Evolutionary conservation across 2,113 vertebrate species (phyloP), one percentile per base, ranked within the genome.

Genomic region (Theristicus caerulescens): DNA sequence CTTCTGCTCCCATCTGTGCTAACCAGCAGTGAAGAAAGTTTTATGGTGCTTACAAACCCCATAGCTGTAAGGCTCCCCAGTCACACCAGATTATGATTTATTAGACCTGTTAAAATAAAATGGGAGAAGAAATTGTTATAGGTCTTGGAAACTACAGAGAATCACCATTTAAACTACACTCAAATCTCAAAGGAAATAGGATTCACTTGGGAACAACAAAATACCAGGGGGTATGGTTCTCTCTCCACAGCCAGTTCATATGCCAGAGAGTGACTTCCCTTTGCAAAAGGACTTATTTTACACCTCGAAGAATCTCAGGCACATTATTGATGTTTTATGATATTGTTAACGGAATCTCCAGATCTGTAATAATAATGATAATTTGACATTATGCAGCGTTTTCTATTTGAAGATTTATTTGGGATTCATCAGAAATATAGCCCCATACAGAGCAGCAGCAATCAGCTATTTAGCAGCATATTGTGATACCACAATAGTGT

Each of bases 61-160:
- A 58, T 21, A 88, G 82, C 87, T 88, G 21, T 34, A 71, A 91
- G 73, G 29, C 69, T 88, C 47, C 67, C 76, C 83, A 90, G 71
- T 82, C 89, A 88, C 44, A 82, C 34, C 72, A 93, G 79, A 54
- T 36, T 65, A 17, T 78, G 79, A 93, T 94, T 96, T 95, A 95
- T 87, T 85, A 82, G 66, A 85, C 84, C 3, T 85, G 79, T 87
- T 94, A 69, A 94, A 96, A 95, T 93, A 91, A 96, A 95, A 82
- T 65, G 58, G 55, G 86, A 96, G 52, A 91, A 92, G 51, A 74
- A 92, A 90, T 61, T 78, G 55, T 88, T 90, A 94, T 19, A 81
- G 73, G 79, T 83, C 79, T 94, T 92, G 87, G 93, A 95, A 96
- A 94, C 82, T 94, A 86, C 82, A 86, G 70, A 85, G 61, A 95